These are phyloP conservation scores for Tyria jacobaeae DNA, from an alignment of 2,888 invertebrate genomes.

Conservation along the genomic window DNA sequence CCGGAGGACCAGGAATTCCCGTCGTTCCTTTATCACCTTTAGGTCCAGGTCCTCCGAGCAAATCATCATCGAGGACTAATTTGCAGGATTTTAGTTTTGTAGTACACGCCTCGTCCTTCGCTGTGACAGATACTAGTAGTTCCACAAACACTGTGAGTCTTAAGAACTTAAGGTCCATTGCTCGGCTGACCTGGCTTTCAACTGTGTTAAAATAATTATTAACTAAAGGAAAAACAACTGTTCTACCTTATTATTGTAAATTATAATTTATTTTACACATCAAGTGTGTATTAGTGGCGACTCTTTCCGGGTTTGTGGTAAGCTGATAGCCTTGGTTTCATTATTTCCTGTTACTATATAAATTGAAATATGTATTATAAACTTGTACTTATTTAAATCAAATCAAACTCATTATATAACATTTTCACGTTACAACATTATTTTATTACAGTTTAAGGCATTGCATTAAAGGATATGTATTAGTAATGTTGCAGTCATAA, in stretches of 20 bases:
- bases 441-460: no score
- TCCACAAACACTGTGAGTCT: background rate
- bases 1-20: conserved; percentile 3
- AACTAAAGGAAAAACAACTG: no score
- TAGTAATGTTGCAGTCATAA: no score
- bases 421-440: no score
- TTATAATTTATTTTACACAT: background rate
- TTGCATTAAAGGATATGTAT: no score
- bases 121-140: background rate
- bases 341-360: background rate
- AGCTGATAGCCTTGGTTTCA: background rate
- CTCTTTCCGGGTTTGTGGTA: background rate
- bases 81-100: conserved; percentile 12
- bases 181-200: background rate
- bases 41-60: conserved; percentile 3
- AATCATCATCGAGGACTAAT: background rate
- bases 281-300: background rate
- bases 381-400: no score
- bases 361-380: no score
- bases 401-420: no score
- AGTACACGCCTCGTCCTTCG: conserved; percentile 11
- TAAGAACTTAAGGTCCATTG: conserved; percentile 13
- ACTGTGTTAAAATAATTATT: conserved; percentile 2
- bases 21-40: conserved; percentile 12
- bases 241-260: no score